Conservation (phyloP, 2,888 invertebrate species). For the Chaetogeoica ovagalla region DNA sequence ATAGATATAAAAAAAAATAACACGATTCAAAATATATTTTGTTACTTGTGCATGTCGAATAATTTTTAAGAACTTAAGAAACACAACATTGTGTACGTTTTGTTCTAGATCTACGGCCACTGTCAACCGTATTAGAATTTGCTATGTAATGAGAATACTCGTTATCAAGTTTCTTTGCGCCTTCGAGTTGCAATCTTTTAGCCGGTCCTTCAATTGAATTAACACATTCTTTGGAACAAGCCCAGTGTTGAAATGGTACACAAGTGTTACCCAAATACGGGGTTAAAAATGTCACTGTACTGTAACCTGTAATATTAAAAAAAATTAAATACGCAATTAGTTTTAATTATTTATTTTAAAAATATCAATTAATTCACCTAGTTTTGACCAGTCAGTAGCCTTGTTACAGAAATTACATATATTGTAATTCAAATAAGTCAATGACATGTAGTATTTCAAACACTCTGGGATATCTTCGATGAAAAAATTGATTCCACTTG, state of each 20-base stretch:
- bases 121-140: constrained; percentile 13
- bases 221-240: constrained; percentile 61
- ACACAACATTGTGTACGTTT: constrained; percentile 20
- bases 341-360: background rate
- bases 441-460: constrained; percentile 60
- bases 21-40: background rate
- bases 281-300: constrained; percentile 59
- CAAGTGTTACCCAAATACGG: constrained; percentile 62
- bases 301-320: constrained; percentile 26
- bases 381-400: constrained; percentile 58
- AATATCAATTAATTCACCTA: constrained; percentile 56
- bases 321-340: background rate
- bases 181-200: constrained; percentile 44
- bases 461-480: constrained; percentile 57
- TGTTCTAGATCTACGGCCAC: background rate
- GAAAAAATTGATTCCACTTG: constrained; percentile 45
- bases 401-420: constrained; percentile 60
- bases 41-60: background rate
- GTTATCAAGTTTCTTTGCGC: constrained; percentile 41
- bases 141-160: constrained; percentile 54
- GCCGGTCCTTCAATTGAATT: constrained; percentile 61
- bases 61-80: background rate
- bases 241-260: constrained; percentile 63
- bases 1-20: background rate
- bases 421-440: constrained; percentile 60